These are phyloP conservation scores for Forbesichthys papilliferus DNA, from an alignment of 2,113 vertebrate genomes.

Conservation along the genomic window DNA sequence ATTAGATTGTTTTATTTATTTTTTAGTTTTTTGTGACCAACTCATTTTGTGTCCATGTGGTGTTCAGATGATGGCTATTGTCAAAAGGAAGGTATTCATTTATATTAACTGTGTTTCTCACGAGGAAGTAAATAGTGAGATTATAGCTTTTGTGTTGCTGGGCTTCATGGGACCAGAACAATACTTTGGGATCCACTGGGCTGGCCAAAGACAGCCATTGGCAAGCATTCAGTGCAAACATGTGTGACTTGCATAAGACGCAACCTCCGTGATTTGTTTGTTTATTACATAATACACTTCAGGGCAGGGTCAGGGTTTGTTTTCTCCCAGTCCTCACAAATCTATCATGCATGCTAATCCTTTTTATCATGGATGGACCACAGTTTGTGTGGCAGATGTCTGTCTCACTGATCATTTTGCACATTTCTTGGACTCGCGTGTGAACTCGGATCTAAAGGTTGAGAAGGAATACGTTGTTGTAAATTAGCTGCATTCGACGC, in stretches of 20 bases:
- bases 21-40: too few species aligned
- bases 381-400: constrained; percentile 33
- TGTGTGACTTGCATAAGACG: constrained; percentile 3
- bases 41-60: too few species aligned
- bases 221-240: neutral
- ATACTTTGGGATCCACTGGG: neutral
- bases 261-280: constrained; percentile 4
- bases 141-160: neutral
- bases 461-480: too few species aligned
- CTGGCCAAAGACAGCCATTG: neutral
- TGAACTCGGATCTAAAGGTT: constrained; percentile 6
- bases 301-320: constrained; percentile 28
- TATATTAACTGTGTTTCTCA: too few species aligned
- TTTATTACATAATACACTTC: constrained; percentile 22
- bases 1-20: too few species aligned
- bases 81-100: too few species aligned
- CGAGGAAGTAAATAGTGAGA: too few species aligned
- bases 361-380: constrained; percentile 16
- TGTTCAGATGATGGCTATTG: too few species aligned
- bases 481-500: neutral
- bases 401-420: neutral
- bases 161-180: neutral
- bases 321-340: constrained; percentile 38
- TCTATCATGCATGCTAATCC: constrained; percentile 41
- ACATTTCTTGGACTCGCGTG: constrained; percentile 2